These are phyloP conservation scores for Diadegma fenestrale DNA, from an alignment of 2,888 invertebrate species.

Conservation along the genomic window DNA sequence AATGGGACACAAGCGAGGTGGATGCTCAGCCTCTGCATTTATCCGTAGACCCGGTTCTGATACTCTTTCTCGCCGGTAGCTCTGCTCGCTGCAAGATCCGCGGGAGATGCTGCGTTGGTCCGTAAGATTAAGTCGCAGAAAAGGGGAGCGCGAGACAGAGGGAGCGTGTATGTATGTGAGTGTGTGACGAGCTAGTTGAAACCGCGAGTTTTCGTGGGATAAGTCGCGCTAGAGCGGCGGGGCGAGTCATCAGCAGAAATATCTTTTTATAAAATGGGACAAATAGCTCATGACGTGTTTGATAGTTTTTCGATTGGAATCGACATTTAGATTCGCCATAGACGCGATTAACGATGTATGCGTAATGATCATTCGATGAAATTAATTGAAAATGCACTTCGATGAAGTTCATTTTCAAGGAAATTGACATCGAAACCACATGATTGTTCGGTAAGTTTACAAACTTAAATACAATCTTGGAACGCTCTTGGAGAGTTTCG, in stretches of 20 bases:
- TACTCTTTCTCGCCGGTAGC: slow-evolving; percentile 30
- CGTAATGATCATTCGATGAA: neutral
- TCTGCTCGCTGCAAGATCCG: slow-evolving; percentile 33
- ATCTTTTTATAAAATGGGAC: slow-evolving; percentile 62
- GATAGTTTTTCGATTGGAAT: neutral
- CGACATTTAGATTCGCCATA: neutral
- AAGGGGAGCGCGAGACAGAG: slow-evolving; percentile 27
- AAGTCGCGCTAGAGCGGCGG: slow-evolving; percentile 39
- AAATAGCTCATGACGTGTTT: slow-evolving; percentile 10
- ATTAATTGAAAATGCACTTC: neutral
- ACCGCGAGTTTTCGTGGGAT: slow-evolving; percentile 22
- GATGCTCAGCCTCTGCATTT: slow-evolving; percentile 43
- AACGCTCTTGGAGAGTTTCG: neutral
- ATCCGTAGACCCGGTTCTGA: slow-evolving; percentile 57
- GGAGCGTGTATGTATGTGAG: neutral
- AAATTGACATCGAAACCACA: neutral
- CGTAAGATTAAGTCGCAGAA: slow-evolving; percentile 40
- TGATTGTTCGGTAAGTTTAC: neutral
- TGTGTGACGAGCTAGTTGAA: slow-evolving; percentile 3
- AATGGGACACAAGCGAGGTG: slow-evolving; percentile 11
- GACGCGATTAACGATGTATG: neutral
- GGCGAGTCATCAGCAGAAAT: slow-evolving; percentile 64
- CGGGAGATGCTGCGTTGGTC: slow-evolving; percentile 63
- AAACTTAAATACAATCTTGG: neutral
- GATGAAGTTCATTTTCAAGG: no score